A percentile compares a stretch with the other conserved stretches of the same genome.
Conservation (phyloP, 2,888 invertebrate genomes). For the Drepana falcataria region DNA sequence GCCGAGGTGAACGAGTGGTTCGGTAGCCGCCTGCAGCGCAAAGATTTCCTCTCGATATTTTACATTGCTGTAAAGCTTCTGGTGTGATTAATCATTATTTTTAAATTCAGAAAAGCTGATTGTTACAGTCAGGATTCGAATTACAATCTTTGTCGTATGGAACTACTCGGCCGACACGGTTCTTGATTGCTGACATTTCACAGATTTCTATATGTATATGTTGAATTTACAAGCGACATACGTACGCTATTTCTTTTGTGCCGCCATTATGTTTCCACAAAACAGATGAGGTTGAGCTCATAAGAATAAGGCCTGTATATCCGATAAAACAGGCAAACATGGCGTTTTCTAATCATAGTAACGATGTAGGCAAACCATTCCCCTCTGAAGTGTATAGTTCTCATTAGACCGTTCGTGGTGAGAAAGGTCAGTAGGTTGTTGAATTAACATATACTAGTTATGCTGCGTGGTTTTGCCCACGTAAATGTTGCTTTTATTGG, state of each 20-base stretch:
- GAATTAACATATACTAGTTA: neutral
- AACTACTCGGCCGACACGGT: no score
- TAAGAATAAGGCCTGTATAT: slow-evolving; percentile 42
- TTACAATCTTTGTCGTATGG: no score
- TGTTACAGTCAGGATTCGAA: no score
- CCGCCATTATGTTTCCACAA: slow-evolving; percentile 18
- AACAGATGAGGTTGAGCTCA: slow-evolving; percentile 35
- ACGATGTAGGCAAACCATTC: slow-evolving; percentile 45
- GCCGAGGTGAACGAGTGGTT: no score
- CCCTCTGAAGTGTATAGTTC: slow-evolving; percentile 29
- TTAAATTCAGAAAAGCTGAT: no score
- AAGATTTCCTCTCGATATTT: no score
- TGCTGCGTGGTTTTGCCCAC: neutral
- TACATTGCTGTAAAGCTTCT: no score
- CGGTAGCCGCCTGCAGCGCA: no score
- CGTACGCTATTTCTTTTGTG: neutral
- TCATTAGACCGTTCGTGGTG: slow-evolving; percentile 24
- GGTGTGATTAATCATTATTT: no score
- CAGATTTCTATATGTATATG: no score
- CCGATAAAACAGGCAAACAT: slow-evolving; percentile 40
- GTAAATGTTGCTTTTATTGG: no score
- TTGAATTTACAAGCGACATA: neutral
- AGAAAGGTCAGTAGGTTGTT: slow-evolving; percentile 12
- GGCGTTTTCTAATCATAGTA: slow-evolving; percentile 49
- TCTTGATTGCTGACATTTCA: no score